These are phyloP conservation scores for Halictus rubicundus DNA, from an alignment of 1,140 invertebrate genomes.

Conservation along the genomic window DNA sequence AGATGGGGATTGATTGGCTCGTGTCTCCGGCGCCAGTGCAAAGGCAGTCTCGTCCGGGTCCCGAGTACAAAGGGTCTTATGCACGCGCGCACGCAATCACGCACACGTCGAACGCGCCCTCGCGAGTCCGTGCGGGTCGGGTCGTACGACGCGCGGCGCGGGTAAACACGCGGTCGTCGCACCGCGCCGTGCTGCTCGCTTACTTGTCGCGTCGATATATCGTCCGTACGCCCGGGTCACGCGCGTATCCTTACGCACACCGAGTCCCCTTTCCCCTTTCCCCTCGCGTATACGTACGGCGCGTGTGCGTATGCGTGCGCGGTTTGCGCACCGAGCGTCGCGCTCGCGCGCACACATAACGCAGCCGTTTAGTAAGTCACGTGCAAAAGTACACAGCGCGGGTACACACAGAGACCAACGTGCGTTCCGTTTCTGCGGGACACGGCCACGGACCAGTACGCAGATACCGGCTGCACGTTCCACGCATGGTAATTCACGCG, in stretches of 20 bases:
- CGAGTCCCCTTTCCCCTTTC: not conserved
- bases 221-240: not conserved
- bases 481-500: constrained; percentile 1
- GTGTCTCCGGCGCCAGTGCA: constrained; percentile 48
- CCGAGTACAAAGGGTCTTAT: constrained; percentile 46
- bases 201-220: not conserved
- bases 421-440: not conserved
- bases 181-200: not conserved
- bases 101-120: constrained; percentile 8
- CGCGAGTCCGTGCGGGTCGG: not conserved
- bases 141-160: not conserved
- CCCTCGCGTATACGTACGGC: not conserved
- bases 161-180: constrained; percentile 13
- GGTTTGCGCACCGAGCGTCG: constrained; percentile 13
- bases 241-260: constrained; percentile 1
- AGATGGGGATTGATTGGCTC: constrained; percentile 65
- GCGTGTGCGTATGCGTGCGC: not conserved
- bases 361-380: not conserved
- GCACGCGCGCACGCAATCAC: constrained; percentile 34
- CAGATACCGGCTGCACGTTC: constrained; percentile 5
- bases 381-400: constrained; percentile 1
- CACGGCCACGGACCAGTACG: no score
- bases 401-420: not conserved
- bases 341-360: constrained; percentile 3
- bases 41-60: constrained; percentile 32